A percentile compares a stretch with the other conserved stretches of the same genome.
These are phyloP conservation scores for Pygathrix nemaeus DNA, from an alignment of 2,113 vertebrate species.

Conservation along the genomic window DNA sequence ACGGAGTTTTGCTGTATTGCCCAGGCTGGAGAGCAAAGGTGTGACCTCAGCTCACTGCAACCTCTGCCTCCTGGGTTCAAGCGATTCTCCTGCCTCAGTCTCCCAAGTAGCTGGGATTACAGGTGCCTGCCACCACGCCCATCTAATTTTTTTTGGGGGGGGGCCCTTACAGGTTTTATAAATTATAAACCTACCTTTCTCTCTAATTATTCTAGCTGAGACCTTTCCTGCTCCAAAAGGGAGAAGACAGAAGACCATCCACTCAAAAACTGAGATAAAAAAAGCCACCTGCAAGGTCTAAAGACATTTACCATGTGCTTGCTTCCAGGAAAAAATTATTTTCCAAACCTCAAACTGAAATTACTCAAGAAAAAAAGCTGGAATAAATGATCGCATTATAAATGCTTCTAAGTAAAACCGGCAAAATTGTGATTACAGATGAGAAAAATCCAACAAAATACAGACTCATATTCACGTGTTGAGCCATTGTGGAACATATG, in stretches of 20 bases:
- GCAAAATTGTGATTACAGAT: not conserved
- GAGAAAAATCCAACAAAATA: not conserved
- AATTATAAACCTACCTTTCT: not conserved
- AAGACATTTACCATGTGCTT: not conserved
- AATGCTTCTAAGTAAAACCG: not conserved
- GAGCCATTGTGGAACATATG: not conserved
- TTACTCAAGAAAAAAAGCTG: not conserved
- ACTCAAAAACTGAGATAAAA: not conserved
- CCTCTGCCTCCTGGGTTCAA: no score
- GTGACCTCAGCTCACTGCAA: no score
- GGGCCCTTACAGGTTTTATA: not conserved
- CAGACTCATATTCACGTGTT: not conserved
- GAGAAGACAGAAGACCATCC: not conserved
- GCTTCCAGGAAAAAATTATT: not conserved
- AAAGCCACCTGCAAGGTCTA: not conserved
- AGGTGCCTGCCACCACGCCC: no score
- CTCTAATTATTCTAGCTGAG: not conserved
- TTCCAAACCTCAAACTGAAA: not conserved
- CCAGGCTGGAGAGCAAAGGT: no score
- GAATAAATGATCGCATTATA: not conserved
- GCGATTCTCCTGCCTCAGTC: no score
- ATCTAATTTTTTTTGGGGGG: no score
- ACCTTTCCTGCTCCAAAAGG: not conserved
- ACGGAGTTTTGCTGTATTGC: no score
- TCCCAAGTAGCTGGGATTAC: no score